Conservation (phyloP, 2,888 invertebrate species). For the Eulithis testata region DNA sequence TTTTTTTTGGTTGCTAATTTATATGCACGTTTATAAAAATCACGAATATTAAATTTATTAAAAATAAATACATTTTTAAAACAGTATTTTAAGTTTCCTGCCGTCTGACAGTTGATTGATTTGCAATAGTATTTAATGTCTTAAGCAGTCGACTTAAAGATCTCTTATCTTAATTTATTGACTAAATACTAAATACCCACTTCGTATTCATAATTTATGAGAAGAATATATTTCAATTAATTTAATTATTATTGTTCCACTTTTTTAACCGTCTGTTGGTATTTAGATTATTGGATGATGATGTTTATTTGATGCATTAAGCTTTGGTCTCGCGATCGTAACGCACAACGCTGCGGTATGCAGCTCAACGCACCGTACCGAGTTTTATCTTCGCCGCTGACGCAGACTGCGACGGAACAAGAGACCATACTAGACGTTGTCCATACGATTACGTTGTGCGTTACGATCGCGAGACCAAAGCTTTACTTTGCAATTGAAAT, state of each 20-base stretch:
- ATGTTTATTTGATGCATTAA: not conserved
- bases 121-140: not conserved
- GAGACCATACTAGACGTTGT: too few species aligned
- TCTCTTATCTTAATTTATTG: conserved; percentile 19
- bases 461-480: too few species aligned
- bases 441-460: too few species aligned
- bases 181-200: not conserved
- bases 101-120: conserved; percentile 4
- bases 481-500: not conserved
- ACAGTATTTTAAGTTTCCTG: not conserved
- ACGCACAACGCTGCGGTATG: too few species aligned
- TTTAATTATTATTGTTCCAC: conserved; percentile 11
- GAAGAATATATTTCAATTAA: conserved; percentile 4
- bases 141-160: conserved; percentile 4
- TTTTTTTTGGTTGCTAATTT: too few species aligned
- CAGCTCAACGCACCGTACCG: too few species aligned
- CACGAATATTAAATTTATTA: too few species aligned
- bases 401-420: too few species aligned
- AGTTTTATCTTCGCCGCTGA: too few species aligned
- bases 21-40: too few species aligned
- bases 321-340: too few species aligned
- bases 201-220: conserved; percentile 9
- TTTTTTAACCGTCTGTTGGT: conserved; percentile 6
- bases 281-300: not conserved
- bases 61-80: too few species aligned